Conservation (phyloP, 2,888 invertebrate species). For the Sicus ferrugineus region DNA sequence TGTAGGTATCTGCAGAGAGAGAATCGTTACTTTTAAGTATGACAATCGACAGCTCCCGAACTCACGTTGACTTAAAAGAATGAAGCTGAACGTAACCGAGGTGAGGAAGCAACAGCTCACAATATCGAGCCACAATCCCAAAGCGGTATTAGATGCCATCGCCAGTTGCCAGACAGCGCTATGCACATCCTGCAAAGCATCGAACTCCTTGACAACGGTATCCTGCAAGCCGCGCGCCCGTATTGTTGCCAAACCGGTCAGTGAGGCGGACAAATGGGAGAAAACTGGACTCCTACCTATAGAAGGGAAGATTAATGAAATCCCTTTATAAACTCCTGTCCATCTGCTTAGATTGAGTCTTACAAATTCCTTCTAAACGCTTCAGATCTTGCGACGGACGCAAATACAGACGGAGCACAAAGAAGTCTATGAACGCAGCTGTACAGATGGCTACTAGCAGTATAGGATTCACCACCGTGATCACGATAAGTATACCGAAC, state of each 20-base stretch:
- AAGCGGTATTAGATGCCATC: slow-evolving; percentile 66
- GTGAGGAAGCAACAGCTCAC: slow-evolving; percentile 74
- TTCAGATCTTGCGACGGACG: slow-evolving; percentile 79
- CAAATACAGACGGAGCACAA: slow-evolving; percentile 74
- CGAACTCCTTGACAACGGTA: slow-evolving; percentile 79
- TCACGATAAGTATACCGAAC: slow-evolving; percentile 78
- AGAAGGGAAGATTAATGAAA: too few species aligned
- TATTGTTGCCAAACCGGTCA: slow-evolving; percentile 87
- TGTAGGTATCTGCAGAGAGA: slow-evolving; percentile 63
- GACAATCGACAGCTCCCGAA: not conserved
- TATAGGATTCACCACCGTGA: slow-evolving; percentile 75
- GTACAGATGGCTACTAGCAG: slow-evolving; percentile 73
- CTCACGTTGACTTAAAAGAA: slow-evolving; percentile 70
- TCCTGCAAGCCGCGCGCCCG: slow-evolving; percentile 78
- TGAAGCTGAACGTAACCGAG: slow-evolving; percentile 71
- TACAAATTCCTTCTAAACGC: slow-evolving; percentile 75
- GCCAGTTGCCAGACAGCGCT: slow-evolving; percentile 63
- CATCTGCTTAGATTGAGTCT: slow-evolving; percentile 48
- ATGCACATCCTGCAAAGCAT: slow-evolving; percentile 71
- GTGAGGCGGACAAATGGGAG: slow-evolving; percentile 86
- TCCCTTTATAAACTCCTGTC: not conserved
- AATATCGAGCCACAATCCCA: slow-evolving; percentile 79
- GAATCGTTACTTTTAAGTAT: not conserved
- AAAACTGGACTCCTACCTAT: slow-evolving; percentile 86
- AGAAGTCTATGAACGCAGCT: slow-evolving; percentile 71